Conservation (phyloP, 1,140 invertebrate genomes). For the Ectropis grisescens region DNA sequence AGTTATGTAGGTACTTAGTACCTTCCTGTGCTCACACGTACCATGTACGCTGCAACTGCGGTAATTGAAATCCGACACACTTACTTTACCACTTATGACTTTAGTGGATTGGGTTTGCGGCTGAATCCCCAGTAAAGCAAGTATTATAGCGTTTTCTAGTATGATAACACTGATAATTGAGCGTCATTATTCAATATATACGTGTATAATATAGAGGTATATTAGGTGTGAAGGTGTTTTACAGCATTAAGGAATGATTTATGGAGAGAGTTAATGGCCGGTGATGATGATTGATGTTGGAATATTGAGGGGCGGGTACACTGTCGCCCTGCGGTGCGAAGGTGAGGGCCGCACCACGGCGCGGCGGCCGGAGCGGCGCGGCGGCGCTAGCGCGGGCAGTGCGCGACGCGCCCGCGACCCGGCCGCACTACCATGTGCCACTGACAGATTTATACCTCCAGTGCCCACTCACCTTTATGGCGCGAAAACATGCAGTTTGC, state of each 20-base stretch:
- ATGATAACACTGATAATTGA: no score
- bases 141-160: no score
- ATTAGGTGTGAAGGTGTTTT: no score
- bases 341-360: conserved; percentile 23
- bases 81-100: no score
- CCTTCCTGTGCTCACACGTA: no score
- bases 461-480: conserved; percentile 19
- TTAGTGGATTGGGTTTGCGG: no score
- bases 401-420: conserved; percentile 42
- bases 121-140: no score
- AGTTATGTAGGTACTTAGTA: no score
- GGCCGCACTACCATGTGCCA: conserved; percentile 39
- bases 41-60: no score
- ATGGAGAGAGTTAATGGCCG: conserved; percentile 7
- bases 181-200: no score
- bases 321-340: conserved; percentile 24
- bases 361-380: conserved; percentile 9
- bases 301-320: conserved; percentile 24
- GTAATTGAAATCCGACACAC: no score
- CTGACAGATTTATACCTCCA: conserved; percentile 1
- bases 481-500: conserved; percentile 24
- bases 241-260: background rate
- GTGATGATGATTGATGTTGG: conserved; percentile 19
- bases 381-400: conserved; percentile 27
- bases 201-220: no score